phyloP scores from a whole-genome alignment of 2,113 vertebrate genomes.

The Melospiza georgiana region DNA sequence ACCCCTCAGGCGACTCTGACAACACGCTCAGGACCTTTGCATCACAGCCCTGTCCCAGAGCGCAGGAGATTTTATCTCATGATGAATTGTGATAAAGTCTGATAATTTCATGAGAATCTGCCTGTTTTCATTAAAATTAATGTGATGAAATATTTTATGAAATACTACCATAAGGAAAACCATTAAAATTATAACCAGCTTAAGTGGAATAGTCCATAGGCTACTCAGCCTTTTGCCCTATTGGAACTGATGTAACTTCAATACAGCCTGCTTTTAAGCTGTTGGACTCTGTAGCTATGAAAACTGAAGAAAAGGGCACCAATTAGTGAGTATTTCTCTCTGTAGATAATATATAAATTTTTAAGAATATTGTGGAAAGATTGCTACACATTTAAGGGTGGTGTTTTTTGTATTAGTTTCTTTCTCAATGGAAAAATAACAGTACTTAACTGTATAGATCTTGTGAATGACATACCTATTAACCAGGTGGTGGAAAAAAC shows the following conservation, averaged over 20 bases:
- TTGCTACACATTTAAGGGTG: background rate
- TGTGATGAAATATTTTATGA: background rate
- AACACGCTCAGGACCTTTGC: background rate
- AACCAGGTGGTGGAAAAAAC: background rate
- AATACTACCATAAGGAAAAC: background rate
- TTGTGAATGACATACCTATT: background rate
- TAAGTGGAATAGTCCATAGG: background rate
- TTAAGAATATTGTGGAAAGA: background rate
- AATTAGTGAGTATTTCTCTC: background rate
- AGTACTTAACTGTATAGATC: background rate
- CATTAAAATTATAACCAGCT: background rate
- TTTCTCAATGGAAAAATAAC: background rate
- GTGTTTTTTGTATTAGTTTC: background rate
- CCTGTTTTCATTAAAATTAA: background rate
- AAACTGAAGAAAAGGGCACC: background rate
- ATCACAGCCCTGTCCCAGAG: background rate
- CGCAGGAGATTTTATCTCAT: background rate
- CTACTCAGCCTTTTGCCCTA: background rate
- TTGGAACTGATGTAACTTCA: background rate
- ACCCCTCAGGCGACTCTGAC: background rate
- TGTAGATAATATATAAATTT: background rate
- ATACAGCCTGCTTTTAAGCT: background rate
- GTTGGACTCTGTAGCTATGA: background rate
- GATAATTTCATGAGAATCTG: background rate
- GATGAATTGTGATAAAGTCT: background rate